Conservation (phyloP, 2,888 invertebrate species). For the Apodemia mormo region DNA sequence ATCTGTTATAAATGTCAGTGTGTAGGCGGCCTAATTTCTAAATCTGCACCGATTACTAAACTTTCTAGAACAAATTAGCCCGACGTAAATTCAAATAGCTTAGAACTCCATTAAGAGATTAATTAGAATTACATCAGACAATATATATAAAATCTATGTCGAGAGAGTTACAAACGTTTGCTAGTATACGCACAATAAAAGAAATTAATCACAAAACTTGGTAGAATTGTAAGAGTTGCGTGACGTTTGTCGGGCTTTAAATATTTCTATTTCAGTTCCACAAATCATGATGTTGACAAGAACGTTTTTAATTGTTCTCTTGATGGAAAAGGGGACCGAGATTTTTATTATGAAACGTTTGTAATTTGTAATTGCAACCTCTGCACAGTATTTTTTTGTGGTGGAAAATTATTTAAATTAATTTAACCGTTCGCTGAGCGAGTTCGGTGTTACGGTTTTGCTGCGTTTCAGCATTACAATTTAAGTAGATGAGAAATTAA, state of each 20-base stretch:
- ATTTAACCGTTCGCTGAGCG: not conserved
- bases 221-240: conserved; percentile 15
- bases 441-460: no score
- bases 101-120: conserved; percentile 1
- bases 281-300: conserved; percentile 50
- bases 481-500: no score
- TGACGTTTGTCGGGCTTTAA: conserved; percentile 41
- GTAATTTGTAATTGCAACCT: conserved; percentile 12
- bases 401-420: not conserved
- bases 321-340: conserved; percentile 28
- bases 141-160: not conserved
- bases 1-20: no score
- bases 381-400: conserved; percentile 2
- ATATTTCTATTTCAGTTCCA: conserved; percentile 47
- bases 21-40: not conserved
- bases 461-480: no score
- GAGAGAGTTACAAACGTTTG: not conserved
- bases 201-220: conserved; percentile 9
- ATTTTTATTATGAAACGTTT: conserved; percentile 9
- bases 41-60: not conserved
- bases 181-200: conserved; percentile 5
- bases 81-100: not conserved
- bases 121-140: conserved; percentile 4
- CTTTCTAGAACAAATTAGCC: not conserved
- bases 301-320: conserved; percentile 44